Evolutionary conservation across 2,113 vertebrate genomes (phyloP).

Genomic region (Kobus ellipsiprymnus): DNA sequence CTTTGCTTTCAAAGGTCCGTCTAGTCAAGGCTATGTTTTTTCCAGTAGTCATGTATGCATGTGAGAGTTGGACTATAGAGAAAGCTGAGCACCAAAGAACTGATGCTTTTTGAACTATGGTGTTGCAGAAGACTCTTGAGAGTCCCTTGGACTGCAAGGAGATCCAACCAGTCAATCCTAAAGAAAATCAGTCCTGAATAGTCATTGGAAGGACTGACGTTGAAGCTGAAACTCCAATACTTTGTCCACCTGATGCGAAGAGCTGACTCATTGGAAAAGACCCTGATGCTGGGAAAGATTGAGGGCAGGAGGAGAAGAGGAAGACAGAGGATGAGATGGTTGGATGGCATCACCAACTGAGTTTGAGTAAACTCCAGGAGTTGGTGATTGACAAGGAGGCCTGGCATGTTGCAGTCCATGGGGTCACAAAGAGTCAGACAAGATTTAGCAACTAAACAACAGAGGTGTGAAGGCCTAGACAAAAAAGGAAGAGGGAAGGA

Average conservation of each 20-base stretch:
- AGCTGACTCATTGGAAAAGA: neutral
- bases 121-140: neutral
- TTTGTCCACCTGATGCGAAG: neutral
- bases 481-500: neutral
- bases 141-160: neutral
- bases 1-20: neutral
- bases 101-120: neutral
- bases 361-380: neutral
- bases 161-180: neutral
- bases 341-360: neutral
- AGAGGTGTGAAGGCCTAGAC: neutral
- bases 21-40: neutral
- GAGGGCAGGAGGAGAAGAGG: neutral
- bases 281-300: neutral
- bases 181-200: neutral
- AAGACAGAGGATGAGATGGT: neutral
- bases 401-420: neutral
- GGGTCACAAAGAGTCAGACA: neutral
- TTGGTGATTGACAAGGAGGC: neutral
- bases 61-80: neutral
- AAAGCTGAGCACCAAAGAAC: neutral
- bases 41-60: neutral
- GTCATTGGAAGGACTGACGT: neutral
- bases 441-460: neutral
- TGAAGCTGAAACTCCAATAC: neutral